phyloP scores from a whole-genome alignment of 2,113 vertebrate species.

The Vireo altiloquus region DNA sequence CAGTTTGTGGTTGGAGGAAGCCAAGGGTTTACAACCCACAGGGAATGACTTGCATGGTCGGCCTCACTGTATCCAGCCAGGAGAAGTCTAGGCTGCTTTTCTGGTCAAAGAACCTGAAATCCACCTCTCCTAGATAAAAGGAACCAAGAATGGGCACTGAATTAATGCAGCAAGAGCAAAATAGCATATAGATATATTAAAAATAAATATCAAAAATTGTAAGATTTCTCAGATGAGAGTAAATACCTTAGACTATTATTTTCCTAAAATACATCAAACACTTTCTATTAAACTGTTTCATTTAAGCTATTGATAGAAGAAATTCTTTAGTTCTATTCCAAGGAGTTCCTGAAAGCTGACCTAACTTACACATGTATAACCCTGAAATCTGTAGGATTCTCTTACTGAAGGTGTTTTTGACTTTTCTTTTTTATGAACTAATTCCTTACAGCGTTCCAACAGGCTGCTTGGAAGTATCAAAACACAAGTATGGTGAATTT shows the following conservation, averaged over 20 bases:
- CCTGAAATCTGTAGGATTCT: neutral
- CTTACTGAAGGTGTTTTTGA: neutral
- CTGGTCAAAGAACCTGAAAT: constrained; percentile 56
- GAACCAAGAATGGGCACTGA: neutral
- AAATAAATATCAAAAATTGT: accelerated
- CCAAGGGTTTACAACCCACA: constrained; percentile 59
- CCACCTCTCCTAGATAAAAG: constrained; percentile 46
- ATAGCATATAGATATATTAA: accelerated
- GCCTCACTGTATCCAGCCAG: constrained; percentile 66
- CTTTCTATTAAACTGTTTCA: neutral
- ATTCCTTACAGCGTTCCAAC: neutral
- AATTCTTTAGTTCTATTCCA: neutral
- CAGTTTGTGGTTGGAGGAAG: neutral
- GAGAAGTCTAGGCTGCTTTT: constrained; percentile 52
- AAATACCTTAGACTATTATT: neutral
- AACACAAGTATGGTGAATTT: neutral
- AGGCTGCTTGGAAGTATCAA: neutral
- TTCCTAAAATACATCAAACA: neutral
- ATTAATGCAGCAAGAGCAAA: neutral
- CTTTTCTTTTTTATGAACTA: neutral
- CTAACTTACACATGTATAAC: accelerated
- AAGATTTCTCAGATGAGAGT: neutral
- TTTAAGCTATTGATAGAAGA: neutral
- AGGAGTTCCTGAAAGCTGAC: neutral
- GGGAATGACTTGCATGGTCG: constrained; percentile 55